Percentiles rank a stretch among this genome's conserved stretches.
Evolutionary conservation across 2,888 invertebrate species (phyloP).

Genomic region (Zaprionus bogoriensis): DNA sequence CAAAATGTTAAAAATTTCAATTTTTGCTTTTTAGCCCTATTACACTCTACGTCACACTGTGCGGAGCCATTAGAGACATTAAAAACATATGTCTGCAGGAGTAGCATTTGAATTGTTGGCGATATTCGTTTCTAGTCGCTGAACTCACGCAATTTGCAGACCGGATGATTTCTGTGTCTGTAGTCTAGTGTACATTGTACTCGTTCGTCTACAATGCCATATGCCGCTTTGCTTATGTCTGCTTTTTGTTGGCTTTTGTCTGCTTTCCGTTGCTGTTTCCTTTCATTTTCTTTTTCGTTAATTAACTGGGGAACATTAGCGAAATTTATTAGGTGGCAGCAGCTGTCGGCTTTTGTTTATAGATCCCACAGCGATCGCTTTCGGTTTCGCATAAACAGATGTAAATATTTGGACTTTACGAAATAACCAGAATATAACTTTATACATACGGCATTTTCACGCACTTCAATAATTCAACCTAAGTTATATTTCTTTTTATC

Average conservation of each 20-base stretch:
- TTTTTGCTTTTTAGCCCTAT: background rate
- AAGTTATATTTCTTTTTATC: no score
- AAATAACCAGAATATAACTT: constrained; percentile 27
- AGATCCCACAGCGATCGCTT: background rate
- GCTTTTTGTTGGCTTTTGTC: background rate
- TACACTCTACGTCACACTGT: background rate
- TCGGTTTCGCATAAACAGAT: background rate
- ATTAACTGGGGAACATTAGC: constrained; percentile 46
- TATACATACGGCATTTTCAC: background rate
- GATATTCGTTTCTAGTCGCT: constrained; percentile 41
- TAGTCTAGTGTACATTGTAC: constrained; percentile 25
- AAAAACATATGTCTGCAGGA: constrained; percentile 8
- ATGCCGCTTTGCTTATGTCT: constrained; percentile 3
- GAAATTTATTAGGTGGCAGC: constrained; percentile 54
- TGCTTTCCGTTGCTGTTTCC: background rate
- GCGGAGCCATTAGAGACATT: background rate
- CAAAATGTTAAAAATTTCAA: no score
- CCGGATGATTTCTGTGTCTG: constrained; percentile 46
- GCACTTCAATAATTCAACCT: background rate
- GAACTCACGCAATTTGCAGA: constrained; percentile 50
- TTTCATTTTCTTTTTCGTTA: constrained; percentile 28
- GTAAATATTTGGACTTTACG: constrained; percentile 37
- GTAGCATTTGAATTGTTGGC: constrained; percentile 2
- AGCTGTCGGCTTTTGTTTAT: constrained; percentile 3
- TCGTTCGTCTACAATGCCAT: constrained; percentile 7